These are phyloP conservation scores for Melanostoma scalare DNA, from an alignment of 2,888 invertebrate genomes.

Conservation along the genomic window DNA sequence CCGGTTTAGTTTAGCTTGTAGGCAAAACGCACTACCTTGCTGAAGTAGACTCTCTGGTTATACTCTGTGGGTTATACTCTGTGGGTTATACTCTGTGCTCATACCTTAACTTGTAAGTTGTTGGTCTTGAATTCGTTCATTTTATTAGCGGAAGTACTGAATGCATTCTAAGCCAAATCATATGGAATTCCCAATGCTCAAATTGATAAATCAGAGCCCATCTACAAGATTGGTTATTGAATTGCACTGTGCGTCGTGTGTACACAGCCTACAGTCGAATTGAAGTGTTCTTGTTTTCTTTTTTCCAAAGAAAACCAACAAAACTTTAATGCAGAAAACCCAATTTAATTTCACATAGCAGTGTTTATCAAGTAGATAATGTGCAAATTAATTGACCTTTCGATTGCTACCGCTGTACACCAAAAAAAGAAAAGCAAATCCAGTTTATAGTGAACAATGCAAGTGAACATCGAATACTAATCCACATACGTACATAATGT, in stretches of 20 bases:
- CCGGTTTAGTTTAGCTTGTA: no score
- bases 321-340: conserved; percentile 57
- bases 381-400: conserved; percentile 58
- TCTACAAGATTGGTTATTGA: conserved; percentile 20
- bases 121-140: neutral
- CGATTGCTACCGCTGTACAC: conserved; percentile 57
- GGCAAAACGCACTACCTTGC: no score
- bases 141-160: neutral
- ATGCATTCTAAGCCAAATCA: neutral
- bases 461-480: conserved; percentile 69
- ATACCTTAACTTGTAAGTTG: no score
- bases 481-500: conserved; percentile 51
- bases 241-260: conserved; percentile 65
- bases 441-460: conserved; percentile 70
- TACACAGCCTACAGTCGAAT: conserved; percentile 68
- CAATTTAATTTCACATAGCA: conserved; percentile 45
- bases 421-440: conserved; percentile 61
- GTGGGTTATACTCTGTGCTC: no score
- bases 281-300: conserved; percentile 61
- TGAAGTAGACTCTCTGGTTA: no score
- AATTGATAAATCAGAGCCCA: conserved; percentile 28
- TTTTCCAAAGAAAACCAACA: conserved; percentile 56
- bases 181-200: conserved; percentile 25
- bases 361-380: conserved; percentile 66
- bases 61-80: no score